Evolutionary conservation across 1,140 invertebrate genomes (phyloP), one percentile per base, ranked within the genome.

Genomic region (Dolichoris vasculosae): DNA sequence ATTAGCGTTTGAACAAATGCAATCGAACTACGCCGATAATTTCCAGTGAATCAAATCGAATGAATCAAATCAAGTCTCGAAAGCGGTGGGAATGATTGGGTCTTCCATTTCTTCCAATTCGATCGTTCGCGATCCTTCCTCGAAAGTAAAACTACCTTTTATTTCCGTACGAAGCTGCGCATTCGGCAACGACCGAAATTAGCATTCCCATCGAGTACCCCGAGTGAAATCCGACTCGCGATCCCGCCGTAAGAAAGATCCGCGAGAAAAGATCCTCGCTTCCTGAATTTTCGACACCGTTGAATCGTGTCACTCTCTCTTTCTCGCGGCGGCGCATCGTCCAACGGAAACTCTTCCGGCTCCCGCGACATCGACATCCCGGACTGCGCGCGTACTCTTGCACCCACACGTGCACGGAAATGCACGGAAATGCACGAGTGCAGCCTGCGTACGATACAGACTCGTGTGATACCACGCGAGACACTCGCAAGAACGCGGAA

Each of bases 401-500:
- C 55, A 59, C 55, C 43, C 13, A 46, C 43, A 13, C 43, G 43
- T 46, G 13, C 43, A 46, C 43, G 13, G 43, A 46, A 46, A 46
- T 55, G 51, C 51, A 55, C 6, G 13, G 17, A 51, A 51, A 51
- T 17, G 15, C 6, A 8, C 48, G 48, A 17, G 8, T 51, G 48
- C 48, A 17, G 20, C 48, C 2, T 17, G 48, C 15, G 15, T 17
- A 8, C 7, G 15, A 17, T 51, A 17, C 48, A 51, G 2, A 17
- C 48, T 51, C 38, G 35, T 73, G 40, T 73, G 9, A 6, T 26
- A 38, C 30, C 9, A n/a, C 26, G 6, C 20, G 2, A 69, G 80
- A 87, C 85, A 88, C 84, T 85, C 23, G 63, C 69, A 73, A 75
- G 86, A 88, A 89, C 89, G 88, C 89, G 89, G 89, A 89, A 89